Evolutionary conservation across 2,113 vertebrate species (phyloP).

Genomic region (Oreochromis niloticus): DNA sequence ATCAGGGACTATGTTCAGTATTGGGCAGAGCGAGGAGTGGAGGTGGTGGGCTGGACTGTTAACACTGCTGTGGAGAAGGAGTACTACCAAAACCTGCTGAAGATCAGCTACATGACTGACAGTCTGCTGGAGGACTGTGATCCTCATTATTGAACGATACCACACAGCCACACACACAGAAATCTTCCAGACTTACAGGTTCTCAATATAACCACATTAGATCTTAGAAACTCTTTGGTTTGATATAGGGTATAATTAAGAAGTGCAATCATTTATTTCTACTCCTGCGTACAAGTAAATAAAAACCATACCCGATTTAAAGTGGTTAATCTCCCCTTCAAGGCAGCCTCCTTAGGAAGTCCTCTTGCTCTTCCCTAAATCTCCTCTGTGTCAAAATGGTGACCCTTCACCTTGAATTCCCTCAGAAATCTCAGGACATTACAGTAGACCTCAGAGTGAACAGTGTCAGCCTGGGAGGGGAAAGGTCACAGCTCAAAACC

Average conservation of each 20-base stretch:
- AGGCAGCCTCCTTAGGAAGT: not conserved
- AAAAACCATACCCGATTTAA: not conserved
- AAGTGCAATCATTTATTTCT: not conserved
- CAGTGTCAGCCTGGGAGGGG: not conserved
- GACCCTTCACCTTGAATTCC: not conserved
- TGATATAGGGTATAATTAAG: not conserved
- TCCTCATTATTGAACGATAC: slow-evolving; percentile 70
- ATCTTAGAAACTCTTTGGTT: not conserved
- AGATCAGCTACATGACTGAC: slow-evolving; percentile 85
- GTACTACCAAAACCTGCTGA: slow-evolving; percentile 79
- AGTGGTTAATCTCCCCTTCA: not conserved
- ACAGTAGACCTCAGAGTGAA: not conserved
- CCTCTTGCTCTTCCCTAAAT: not conserved
- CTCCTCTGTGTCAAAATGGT: not conserved
- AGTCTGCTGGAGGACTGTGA: slow-evolving; percentile 86
- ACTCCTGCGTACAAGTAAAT: not conserved
- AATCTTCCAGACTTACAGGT: not conserved
- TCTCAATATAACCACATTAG: not conserved
- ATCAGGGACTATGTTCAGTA: slow-evolving; percentile 83
- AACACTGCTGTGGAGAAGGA: slow-evolving; percentile 87
- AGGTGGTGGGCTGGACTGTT: slow-evolving; percentile 87
- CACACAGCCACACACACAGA: not conserved
- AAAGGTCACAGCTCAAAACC: not conserved
- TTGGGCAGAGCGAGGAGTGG: slow-evolving; percentile 82
- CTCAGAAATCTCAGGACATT: not conserved